Evolutionary conservation across 2,113 vertebrate species (phyloP).

Genomic region (Aix galericulata): DNA sequence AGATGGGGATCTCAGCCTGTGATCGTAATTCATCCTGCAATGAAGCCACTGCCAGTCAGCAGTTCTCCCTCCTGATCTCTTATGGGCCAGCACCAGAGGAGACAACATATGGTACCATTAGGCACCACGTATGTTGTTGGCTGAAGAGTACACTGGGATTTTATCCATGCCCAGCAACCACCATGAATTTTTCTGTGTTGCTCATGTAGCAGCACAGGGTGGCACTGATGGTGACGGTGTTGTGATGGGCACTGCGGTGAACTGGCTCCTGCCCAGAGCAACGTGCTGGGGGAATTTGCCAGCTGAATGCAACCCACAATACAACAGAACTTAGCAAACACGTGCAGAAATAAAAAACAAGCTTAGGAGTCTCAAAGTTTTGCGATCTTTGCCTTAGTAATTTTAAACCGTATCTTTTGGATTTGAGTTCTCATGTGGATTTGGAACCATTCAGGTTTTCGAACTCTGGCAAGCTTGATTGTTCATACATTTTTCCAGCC

Average conservation of each 20-base stretch:
- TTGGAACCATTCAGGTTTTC: background rate
- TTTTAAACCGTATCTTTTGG: background rate
- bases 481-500: background rate
- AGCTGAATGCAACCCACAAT: background rate
- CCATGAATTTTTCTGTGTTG: background rate
- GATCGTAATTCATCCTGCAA: background rate
- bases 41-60: background rate
- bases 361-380: background rate
- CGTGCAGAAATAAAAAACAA: background rate
- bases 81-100: background rate
- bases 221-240: background rate
- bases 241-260: fast-evolving
- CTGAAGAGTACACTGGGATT: background rate
- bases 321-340: background rate
- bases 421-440: background rate
- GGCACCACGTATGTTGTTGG: background rate
- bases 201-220: no score
- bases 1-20: background rate
- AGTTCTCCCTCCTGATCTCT: background rate
- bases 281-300: fast-evolving
- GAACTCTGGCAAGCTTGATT: background rate
- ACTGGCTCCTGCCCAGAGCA: background rate
- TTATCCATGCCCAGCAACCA: background rate
- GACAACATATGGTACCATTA: background rate
- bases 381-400: background rate